Base-by-base conservation (phyloP, 2,797 vertebrate species). In the Streptopelia turtur region DNA sequence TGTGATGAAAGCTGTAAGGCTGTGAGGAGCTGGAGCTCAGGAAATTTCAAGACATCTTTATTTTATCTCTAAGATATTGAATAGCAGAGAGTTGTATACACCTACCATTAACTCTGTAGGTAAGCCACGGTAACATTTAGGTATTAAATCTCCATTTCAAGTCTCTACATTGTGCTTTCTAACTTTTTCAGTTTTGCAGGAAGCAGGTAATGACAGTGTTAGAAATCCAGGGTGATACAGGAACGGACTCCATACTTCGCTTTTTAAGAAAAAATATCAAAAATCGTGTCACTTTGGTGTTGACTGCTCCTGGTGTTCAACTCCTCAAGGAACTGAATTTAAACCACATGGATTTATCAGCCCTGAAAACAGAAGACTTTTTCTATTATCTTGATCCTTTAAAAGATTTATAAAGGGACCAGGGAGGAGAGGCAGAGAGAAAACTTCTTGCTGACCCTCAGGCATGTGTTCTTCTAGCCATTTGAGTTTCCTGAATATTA, bases 81-180 rank as follows among this genome's bases (percentile, higher is more conserved):
- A 75, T 28, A 59, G 71, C 47, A 84, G 24, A 52, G 55, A 31
- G 18, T 61, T 4, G 4, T 31, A 37, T 66, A 61, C 53, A 90
- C 30, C 70, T 33, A 8, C 59, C 84, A 60, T 96, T 94, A 94
- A 70, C 92, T 94, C 86, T 65, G 60, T 50, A 83, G 91, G 91
- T 43, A 37, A 33, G 41, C 57, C 25, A 55, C 43, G 43, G 52
- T 75, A 75, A 72, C 60, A 83, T 78, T 27, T 72, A 49, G 37
- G 59, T 70, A 81, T 81, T 86, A 87, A 56, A 70, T 60, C 47
- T 55, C 74, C 31, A 57, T 89, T 91, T 89, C 39, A 79, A 93
- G 93, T 88, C 15, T 37, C n/a, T 78, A 17, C 28, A 27, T 31
- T 81, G 39, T 88, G 63, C 63, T 85, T 95, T 74, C 66, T 80